These are phyloP conservation scores for Zaprionus davidi DNA, from an alignment of 1,140 invertebrate species.

Conservation along the genomic window DNA sequence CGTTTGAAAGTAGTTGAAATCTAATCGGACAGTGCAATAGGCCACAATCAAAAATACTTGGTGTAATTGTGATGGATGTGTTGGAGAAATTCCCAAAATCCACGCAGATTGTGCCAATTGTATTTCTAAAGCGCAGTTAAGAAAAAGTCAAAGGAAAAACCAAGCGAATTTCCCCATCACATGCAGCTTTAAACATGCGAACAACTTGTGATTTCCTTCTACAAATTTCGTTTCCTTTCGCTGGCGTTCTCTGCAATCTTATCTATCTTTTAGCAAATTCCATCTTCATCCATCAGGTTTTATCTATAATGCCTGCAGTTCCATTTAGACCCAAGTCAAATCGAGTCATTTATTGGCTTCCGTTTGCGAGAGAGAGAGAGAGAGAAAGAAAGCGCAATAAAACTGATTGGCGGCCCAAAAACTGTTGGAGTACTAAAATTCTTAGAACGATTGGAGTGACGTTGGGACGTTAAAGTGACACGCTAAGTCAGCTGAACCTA, in stretches of 20 bases:
- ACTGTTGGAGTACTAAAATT: slow-evolving; percentile 39
- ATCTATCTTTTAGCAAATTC: neutral
- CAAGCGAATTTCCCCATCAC: neutral
- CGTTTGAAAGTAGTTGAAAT: slow-evolving; percentile 12
- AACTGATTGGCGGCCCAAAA: slow-evolving; percentile 34
- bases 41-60: neutral
- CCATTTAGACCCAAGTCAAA: slow-evolving; percentile 1
- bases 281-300: slow-evolving; percentile 1
- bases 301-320: slow-evolving; percentile 5
- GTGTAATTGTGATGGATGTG: neutral
- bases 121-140: neutral
- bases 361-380: slow-evolving; percentile 10
- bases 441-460: neutral
- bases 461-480: slow-evolving; percentile 11
- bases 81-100: neutral
- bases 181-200: neutral
- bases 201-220: neutral
- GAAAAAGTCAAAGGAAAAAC: neutral
- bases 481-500: neutral
- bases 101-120: neutral
- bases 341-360: slow-evolving; percentile 57
- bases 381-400: slow-evolving; percentile 56
- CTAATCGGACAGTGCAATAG: slow-evolving; percentile 14
- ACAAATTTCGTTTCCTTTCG: slow-evolving; percentile 4
- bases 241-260: neutral